A percentile compares a stretch with the other conserved stretches of the same genome.
Evolutionary conservation across 2,797 vertebrate genomes (phyloP).

Genomic region (Natrix natrix): DNA sequence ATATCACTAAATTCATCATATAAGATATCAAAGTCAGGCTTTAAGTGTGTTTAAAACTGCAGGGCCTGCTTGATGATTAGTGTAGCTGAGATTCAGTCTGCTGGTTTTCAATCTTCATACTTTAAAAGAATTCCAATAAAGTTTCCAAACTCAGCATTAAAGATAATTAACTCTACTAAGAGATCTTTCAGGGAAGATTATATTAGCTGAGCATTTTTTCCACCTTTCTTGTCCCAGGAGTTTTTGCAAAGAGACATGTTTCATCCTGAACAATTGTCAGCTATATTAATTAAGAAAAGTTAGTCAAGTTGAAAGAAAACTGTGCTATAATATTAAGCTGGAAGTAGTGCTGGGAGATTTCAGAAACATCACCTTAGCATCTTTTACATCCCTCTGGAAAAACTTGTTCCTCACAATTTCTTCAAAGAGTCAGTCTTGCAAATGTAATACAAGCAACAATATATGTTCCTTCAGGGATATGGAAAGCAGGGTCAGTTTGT

Average conservation of each 20-base stretch:
- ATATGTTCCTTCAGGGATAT: neutral
- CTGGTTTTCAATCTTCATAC: constrained; percentile 32
- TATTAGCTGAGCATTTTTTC: constrained; percentile 32
- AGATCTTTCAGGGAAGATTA: constrained; percentile 43
- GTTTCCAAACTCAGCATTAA: constrained; percentile 44
- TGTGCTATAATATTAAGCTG: constrained; percentile 5
- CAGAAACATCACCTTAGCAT: neutral
- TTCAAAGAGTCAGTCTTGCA: neutral
- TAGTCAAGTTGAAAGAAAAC: constrained; percentile 43
- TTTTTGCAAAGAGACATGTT: constrained; percentile 48
- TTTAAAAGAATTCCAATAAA: constrained; percentile 42
- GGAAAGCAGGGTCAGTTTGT: neutral
- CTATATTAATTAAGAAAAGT: constrained; percentile 60
- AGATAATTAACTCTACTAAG: constrained; percentile 49
- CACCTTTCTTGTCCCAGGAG: constrained; percentile 36
- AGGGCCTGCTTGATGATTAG: neutral
- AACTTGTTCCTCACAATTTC: neutral
- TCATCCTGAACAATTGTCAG: constrained; percentile 38
- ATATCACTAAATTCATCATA: constrained; percentile 4
- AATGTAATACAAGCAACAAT: neutral
- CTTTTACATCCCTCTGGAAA: constrained; percentile 13
- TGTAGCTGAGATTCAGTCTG: neutral
- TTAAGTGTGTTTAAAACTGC: constrained; percentile 6
- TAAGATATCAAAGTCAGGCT: neutral
- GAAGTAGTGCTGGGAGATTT: constrained; percentile 36